These are phyloP conservation scores for Mobula hypostoma DNA, from an alignment of 2,113 vertebrate species.

Conservation along the genomic window DNA sequence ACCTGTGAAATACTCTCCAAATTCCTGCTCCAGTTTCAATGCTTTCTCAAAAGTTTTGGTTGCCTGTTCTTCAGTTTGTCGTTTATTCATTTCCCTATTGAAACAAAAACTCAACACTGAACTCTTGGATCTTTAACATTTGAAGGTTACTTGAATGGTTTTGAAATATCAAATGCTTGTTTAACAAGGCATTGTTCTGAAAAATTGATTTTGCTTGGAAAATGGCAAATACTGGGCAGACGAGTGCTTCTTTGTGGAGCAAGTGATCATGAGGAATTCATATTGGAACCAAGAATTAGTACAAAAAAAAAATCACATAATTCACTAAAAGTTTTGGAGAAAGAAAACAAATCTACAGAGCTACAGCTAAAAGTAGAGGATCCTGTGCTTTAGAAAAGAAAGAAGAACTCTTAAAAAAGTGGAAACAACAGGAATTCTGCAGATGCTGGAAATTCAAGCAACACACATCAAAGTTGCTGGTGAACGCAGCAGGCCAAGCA, in stretches of 20 bases:
- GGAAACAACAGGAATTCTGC: no score
- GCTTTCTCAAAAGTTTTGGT: slow-evolving; percentile 98
- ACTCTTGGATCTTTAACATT: not conserved
- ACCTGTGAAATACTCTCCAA: slow-evolving; percentile 99
- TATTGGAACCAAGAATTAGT: not conserved
- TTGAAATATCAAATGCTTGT: not conserved
- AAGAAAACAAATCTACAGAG: no score
- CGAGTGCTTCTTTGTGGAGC: not conserved
- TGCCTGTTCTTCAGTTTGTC: slow-evolving; percentile 95
- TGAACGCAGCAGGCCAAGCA: no score
- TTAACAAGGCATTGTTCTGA: not conserved
- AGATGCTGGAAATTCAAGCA: no score
- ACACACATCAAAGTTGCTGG: no score
- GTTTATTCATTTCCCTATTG: slow-evolving; percentile 92
- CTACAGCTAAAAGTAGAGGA: no score
- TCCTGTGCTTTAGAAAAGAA: no score
- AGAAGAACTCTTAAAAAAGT: no score
- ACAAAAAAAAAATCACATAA: no score
- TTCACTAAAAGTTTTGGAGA: no score
- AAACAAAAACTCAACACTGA: not conserved
- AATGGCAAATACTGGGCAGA: not conserved
- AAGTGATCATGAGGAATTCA: not conserved
- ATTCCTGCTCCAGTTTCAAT: slow-evolving; percentile 95
- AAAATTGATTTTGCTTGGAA: not conserved
- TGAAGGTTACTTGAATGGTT: not conserved